phyloP scores from a whole-genome alignment of 64 coral and sea anemone species.

The Dendrophyllia cribrosa region DNA sequence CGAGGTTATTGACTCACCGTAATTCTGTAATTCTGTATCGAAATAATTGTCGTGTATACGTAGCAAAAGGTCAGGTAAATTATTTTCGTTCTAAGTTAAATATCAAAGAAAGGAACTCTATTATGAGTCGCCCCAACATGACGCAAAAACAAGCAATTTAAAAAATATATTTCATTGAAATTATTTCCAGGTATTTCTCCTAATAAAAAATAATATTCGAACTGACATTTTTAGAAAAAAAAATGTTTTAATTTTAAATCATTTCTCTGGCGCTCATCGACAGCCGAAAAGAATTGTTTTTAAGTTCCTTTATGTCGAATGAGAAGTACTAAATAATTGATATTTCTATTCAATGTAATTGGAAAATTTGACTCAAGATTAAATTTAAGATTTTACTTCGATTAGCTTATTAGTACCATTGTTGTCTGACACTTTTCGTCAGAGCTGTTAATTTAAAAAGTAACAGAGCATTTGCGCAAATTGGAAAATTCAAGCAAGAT shows the following conservation, averaged over 20 bases:
- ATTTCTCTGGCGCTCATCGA: too few species aligned
- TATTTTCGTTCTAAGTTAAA: too few species aligned
- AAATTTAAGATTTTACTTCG: not conserved
- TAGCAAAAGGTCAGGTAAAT: too few species aligned
- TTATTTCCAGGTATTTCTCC: too few species aligned
- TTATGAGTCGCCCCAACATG: too few species aligned
- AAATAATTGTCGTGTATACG: too few species aligned
- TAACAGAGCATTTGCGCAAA: not conserved
- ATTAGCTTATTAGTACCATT: not conserved
- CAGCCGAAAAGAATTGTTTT: not conserved
- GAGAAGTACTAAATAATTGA: not conserved
- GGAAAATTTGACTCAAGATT: not conserved
- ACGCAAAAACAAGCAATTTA: too few species aligned
- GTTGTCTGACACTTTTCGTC: not conserved
- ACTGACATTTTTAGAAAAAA: too few species aligned
- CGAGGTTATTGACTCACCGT: not conserved
- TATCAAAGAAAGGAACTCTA: too few species aligned
- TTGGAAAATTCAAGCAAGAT: not conserved
- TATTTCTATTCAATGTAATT: not conserved
- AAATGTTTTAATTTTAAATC: too few species aligned
- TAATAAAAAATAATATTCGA: too few species aligned
- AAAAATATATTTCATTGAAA: too few species aligned
- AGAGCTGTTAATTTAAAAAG: not conserved
- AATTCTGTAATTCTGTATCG: not conserved
- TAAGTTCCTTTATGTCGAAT: not conserved